phyloP scores from a whole-genome alignment of 1,140 invertebrate species.

The Lutraria rhynchaena region DNA sequence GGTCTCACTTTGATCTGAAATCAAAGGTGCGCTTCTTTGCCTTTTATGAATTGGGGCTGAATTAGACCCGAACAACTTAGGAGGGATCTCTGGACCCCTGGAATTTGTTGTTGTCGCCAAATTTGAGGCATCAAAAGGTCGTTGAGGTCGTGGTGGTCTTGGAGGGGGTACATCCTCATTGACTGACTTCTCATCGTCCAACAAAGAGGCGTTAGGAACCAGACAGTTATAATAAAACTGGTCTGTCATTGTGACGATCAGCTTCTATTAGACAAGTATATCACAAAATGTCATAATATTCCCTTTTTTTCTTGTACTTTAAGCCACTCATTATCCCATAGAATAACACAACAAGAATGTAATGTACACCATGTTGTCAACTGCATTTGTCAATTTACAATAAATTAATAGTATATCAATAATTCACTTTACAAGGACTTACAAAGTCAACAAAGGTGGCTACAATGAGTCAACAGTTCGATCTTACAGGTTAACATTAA shows the following conservation, averaged over 20 bases:
- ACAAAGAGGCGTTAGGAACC: constrained; percentile 17
- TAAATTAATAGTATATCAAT: too few relatives aligned
- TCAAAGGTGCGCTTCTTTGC: neutral
- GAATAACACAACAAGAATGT: too few relatives aligned
- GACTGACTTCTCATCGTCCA: neutral
- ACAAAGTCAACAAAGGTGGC: too few relatives aligned
- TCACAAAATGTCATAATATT: constrained; percentile 1
- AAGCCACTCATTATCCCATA: too few relatives aligned
- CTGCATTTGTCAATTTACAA: too few relatives aligned
- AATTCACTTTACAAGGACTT: too few relatives aligned
- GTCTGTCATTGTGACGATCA: constrained; percentile 9
- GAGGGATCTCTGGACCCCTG: constrained; percentile 7
- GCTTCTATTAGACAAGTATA: neutral
- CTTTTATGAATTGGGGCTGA: neutral
- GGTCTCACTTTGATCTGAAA: too few relatives aligned
- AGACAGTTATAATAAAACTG: constrained; percentile 49
- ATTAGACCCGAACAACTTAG: neutral
- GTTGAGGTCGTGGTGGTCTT: constrained; percentile 16
- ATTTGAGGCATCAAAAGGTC: neutral
- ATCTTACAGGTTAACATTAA: too few relatives aligned
- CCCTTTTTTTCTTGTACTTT: too few relatives aligned
- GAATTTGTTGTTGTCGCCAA: neutral
- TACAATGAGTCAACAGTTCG: too few relatives aligned
- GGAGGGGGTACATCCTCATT: constrained; percentile 15
- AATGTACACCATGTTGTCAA: too few relatives aligned